A percentile compares a stretch with the other conserved stretches of the same genome.
Evolutionary conservation across 2,113 vertebrate species (phyloP).

Genomic region (Barbus barbus): DNA sequence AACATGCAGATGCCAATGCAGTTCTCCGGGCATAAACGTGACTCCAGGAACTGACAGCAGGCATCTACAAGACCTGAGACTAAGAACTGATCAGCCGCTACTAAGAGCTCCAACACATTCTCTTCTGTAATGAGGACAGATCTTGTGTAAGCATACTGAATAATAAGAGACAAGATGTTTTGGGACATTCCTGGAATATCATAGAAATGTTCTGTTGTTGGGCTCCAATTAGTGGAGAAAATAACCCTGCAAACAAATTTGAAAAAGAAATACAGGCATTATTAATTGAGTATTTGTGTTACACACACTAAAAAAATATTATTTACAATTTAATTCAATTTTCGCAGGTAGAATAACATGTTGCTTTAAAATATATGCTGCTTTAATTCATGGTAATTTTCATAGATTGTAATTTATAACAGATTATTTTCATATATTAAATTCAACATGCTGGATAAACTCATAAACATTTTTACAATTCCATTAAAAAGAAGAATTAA

Average conservation of each 20-base stretch:
- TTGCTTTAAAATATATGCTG: too few relatives aligned
- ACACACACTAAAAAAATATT: background rate
- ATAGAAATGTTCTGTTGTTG: slow-evolving; percentile 72
- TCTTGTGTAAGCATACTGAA: slow-evolving; percentile 79
- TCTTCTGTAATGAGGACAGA: slow-evolving; percentile 69
- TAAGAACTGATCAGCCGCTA: slow-evolving; percentile 76
- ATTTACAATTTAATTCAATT: background rate
- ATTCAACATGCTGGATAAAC: too few relatives aligned
- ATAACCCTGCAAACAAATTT: slow-evolving; percentile 67
- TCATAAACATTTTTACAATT: too few relatives aligned
- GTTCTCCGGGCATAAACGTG: slow-evolving; percentile 75
- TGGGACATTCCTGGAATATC: slow-evolving; percentile 74
- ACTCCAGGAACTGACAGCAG: slow-evolving; percentile 78
- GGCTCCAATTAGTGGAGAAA: slow-evolving; percentile 77
- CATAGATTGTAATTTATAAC: too few relatives aligned
- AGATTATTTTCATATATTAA: too few relatives aligned
- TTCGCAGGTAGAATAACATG: too few relatives aligned
- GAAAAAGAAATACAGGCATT: slow-evolving; percentile 64
- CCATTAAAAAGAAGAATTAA: background rate
- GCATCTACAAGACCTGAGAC: slow-evolving; percentile 69
- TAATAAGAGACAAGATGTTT: slow-evolving; percentile 78
- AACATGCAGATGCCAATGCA: slow-evolving; percentile 81
- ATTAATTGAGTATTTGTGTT: slow-evolving; percentile 57
- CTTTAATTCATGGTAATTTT: too few relatives aligned
- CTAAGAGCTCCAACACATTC: slow-evolving; percentile 73